Evolutionary conservation across 2,888 invertebrate species (phyloP).

Genomic region (Euzetes globulus): DNA sequence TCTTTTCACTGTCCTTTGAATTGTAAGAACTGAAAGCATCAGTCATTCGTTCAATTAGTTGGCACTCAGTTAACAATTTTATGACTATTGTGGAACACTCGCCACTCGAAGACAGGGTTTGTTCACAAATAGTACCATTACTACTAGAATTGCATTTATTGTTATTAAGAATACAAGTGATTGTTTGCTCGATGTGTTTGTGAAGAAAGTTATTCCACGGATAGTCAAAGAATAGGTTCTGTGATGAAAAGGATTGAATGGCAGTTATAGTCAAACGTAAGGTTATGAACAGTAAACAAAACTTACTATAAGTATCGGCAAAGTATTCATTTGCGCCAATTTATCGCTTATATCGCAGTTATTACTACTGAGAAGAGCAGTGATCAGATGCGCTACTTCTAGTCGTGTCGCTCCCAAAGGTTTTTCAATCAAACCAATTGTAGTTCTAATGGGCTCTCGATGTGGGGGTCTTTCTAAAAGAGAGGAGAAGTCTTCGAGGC

Average conservation of each 20-base stretch:
- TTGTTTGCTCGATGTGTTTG: conserved; percentile 72
- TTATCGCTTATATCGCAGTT: conserved; percentile 63
- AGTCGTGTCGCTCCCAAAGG: conserved; percentile 72
- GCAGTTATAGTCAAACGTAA: neutral
- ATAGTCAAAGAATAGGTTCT: conserved; percentile 82
- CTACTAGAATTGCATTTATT: conserved; percentile 43
- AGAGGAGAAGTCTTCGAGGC: conserved; percentile 62
- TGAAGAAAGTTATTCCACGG: conserved; percentile 94
- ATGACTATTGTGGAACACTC: conserved; percentile 9
- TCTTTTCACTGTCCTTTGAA: conserved; percentile 37
- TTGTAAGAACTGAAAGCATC: conserved; percentile 23
- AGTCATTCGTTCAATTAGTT: conserved; percentile 24
- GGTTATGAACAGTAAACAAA: conserved; percentile 24
- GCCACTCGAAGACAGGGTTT: neutral
- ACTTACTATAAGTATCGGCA: conserved; percentile 54
- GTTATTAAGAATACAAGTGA: conserved; percentile 60
- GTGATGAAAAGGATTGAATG: conserved; percentile 50
- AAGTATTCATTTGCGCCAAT: conserved; percentile 54
- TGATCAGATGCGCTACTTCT: conserved; percentile 69
- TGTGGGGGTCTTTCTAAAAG: conserved; percentile 63
- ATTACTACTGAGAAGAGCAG: conserved; percentile 65
- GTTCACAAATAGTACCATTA: conserved; percentile 1
- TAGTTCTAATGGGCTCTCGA: conserved; percentile 60
- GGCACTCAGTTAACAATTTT: conserved; percentile 29
- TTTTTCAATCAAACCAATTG: conserved; percentile 56